Conservation (phyloP, 2,888 invertebrate genomes). For the Thymelicus sylvestris region DNA sequence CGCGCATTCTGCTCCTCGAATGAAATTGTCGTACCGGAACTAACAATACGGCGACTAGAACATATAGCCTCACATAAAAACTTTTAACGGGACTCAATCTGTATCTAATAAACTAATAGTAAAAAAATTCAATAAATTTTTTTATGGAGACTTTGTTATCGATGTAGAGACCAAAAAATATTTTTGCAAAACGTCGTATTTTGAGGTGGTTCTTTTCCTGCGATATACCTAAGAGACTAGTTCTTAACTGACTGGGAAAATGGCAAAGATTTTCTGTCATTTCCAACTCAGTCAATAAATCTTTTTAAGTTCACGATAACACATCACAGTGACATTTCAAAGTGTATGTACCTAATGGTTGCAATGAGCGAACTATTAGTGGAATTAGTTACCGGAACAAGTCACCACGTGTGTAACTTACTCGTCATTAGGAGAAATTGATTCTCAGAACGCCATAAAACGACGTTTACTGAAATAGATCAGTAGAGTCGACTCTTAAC, state of each 20-base stretch:
- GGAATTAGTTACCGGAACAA: slow-evolving; percentile 50
- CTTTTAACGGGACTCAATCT: no score
- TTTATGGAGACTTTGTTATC: no score
- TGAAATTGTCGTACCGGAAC: slow-evolving; percentile 27
- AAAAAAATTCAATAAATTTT: no score
- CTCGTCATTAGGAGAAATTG: slow-evolving; percentile 55
- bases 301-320: slow-evolving; percentile 8
- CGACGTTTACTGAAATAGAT: slow-evolving; percentile 45
- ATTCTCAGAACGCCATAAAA: slow-evolving; percentile 50
- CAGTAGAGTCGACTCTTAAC: slow-evolving; percentile 18
- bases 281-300: no score
- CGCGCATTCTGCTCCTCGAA: slow-evolving; percentile 16
- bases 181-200: no score
- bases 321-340: slow-evolving; percentile 33
- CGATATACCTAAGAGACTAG: no score
- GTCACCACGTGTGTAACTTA: slow-evolving; percentile 42
- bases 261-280: not conserved
- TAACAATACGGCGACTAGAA: slow-evolving; percentile 16
- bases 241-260: not conserved
- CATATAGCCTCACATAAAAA: slow-evolving; percentile 4
- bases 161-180: no score
- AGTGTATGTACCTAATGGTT: slow-evolving; percentile 39
- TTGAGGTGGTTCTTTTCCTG: no score
- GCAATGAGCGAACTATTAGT: slow-evolving; percentile 43
- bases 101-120: no score